phyloP scores from a whole-genome alignment of 2,797 vertebrate species.

The Crenichthys baileyi region DNA sequence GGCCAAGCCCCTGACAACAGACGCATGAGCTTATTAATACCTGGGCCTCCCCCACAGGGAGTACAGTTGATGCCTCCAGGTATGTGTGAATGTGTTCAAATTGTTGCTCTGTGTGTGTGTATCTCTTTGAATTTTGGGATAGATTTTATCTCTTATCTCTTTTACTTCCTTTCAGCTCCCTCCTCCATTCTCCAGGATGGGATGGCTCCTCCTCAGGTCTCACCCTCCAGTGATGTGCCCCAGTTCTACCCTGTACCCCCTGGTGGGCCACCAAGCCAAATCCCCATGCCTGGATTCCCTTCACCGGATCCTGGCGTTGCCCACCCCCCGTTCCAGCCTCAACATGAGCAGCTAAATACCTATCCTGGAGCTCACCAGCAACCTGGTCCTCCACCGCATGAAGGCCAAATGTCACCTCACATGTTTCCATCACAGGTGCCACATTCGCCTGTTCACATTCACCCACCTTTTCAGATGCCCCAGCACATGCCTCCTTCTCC shows the following conservation, averaged over 20 bases:
- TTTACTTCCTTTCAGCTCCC: conserved; percentile 77
- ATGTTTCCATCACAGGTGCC: conserved; percentile 64
- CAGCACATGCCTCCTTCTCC: conserved; percentile 74
- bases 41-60: conserved; percentile 74
- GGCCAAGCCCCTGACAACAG: conserved; percentile 82
- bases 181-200: conserved; percentile 83
- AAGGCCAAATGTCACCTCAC: conserved; percentile 64
- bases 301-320: conserved; percentile 60
- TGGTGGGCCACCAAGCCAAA: conserved; percentile 62
- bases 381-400: conserved; percentile 41
- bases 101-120: not conserved
- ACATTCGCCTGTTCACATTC: conserved; percentile 66
- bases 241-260: conserved; percentile 82
- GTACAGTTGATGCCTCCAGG: conserved; percentile 90
- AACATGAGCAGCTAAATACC: conserved; percentile 61
- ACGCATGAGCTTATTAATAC: conserved; percentile 84
- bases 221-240: conserved; percentile 61
- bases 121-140: not conserved
- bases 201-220: conserved; percentile 59
- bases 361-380: conserved; percentile 71
- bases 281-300: conserved; percentile 60
- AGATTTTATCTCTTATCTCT: conserved; percentile 8
- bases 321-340: conserved; percentile 73
- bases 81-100: conserved; percentile 56
- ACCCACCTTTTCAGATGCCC: conserved; percentile 46